Conservation (phyloP, 1,140 invertebrate genomes). For the Mamestra configurata region DNA sequence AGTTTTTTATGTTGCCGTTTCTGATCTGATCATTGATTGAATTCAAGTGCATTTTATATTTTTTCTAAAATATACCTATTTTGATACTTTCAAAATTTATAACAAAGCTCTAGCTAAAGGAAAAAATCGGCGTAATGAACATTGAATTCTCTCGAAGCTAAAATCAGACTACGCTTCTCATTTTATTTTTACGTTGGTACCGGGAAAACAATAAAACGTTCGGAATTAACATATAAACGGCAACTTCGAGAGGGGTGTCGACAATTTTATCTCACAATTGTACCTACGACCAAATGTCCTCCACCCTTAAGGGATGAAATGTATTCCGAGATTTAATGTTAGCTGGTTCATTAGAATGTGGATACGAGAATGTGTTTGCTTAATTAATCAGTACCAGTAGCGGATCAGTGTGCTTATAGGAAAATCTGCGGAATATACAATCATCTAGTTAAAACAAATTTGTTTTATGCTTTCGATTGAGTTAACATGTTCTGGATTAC, state of each 20-base stretch:
- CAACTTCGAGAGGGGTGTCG: conserved; percentile 32
- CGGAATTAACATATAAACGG: conserved; percentile 70
- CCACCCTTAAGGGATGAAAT: conserved; percentile 17
- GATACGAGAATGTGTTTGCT: conserved; percentile 24
- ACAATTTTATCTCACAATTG: conserved; percentile 42
- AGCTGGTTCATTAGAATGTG: conserved; percentile 19
- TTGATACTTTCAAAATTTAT: no score
- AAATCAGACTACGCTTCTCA: conserved; percentile 45
- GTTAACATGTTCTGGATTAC: no score
- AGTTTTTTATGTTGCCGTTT: no score
- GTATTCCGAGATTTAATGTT: conserved; percentile 35
- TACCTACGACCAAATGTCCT: conserved; percentile 36
- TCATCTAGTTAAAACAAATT: no score
- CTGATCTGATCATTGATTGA: no score
- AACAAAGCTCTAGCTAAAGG: no score
- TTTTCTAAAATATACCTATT: no score
- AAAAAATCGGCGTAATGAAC: conserved; percentile 13
- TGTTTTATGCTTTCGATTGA: no score
- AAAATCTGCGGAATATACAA: background rate
- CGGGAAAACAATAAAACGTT: conserved; percentile 66
- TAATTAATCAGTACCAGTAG: conserved; percentile 5
- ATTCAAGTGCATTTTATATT: no score
- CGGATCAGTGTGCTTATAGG: background rate
- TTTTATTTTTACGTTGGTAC: conserved; percentile 55
- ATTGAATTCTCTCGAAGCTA: conserved; percentile 16